These are phyloP conservation scores for Sorex fumeus DNA, from an alignment of 2,113 vertebrate species.

Conservation along the genomic window DNA sequence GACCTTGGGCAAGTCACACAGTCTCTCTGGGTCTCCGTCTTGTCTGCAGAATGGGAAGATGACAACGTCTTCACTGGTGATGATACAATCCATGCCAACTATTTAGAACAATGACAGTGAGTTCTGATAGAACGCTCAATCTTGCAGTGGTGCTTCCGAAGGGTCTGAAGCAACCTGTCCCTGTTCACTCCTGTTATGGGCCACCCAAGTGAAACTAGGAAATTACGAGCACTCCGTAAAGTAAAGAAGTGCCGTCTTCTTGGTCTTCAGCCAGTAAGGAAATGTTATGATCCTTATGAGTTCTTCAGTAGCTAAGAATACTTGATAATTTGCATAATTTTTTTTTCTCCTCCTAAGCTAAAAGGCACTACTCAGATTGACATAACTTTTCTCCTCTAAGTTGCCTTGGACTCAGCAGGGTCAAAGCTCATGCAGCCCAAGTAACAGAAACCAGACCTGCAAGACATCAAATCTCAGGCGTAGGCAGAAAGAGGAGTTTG, in stretches of 20 bases:
- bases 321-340: background rate
- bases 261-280: background rate
- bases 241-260: background rate
- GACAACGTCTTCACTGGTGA: background rate
- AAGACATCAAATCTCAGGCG: background rate
- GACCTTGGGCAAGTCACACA: slow-evolving; percentile 13
- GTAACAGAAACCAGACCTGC: slow-evolving; percentile 43
- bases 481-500: background rate
- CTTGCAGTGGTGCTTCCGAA: background rate
- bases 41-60: background rate
- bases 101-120: slow-evolving; percentile 17
- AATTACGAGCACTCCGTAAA: background rate
- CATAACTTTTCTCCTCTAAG: slow-evolving; percentile 3
- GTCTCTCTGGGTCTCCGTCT: slow-evolving; percentile 14
- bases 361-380: background rate
- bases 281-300: background rate
- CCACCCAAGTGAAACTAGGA: background rate
- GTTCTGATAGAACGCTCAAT: background rate
- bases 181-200: background rate
- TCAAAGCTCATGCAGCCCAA: slow-evolving; percentile 40
- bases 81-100: background rate
- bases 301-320: slow-evolving; percentile 16
- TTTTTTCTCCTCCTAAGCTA: background rate
- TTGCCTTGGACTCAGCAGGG: slow-evolving; percentile 50
- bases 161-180: background rate